Evolutionary conservation across 2,113 vertebrate genomes (phyloP).

Genomic region (Arvicanthis niloticus): DNA sequence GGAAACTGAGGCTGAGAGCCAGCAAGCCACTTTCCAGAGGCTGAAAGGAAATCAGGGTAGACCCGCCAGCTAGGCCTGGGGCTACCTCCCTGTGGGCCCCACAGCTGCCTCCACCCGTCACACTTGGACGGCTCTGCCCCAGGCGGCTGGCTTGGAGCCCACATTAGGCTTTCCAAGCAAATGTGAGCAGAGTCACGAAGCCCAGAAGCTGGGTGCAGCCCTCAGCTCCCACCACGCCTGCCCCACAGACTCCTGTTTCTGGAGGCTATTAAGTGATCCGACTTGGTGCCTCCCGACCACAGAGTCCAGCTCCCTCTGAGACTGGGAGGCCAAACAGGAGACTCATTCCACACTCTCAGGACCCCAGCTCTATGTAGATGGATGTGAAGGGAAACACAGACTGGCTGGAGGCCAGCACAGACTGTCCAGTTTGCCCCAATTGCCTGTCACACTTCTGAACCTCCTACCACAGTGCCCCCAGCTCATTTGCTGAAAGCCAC

Average conservation of each 20-base stretch:
- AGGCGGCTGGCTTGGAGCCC: not conserved
- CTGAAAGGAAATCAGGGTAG: not conserved
- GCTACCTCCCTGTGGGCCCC: conserved; percentile 6
- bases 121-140: not conserved
- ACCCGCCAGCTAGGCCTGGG: not conserved
- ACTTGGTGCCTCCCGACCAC: not conserved
- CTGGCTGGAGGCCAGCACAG: not conserved
- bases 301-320: not conserved
- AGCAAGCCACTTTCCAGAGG: not conserved
- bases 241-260: not conserved
- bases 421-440: not conserved
- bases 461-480: accelerated
- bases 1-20: not conserved
- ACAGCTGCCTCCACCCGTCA: conserved; percentile 21
- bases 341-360: not conserved
- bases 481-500: not conserved
- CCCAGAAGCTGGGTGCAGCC: not conserved
- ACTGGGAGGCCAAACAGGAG: accelerated
- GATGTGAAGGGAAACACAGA: not conserved
- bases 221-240: not conserved
- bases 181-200: not conserved
- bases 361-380: not conserved
- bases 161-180: not conserved
- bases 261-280: not conserved
- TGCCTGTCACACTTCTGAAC: not conserved